A percentile compares a stretch with the other conserved stretches of the same genome.
These are phyloP conservation scores for Tolypeutes matacus DNA, from an alignment of 2,797 vertebrate species.

Conservation along the genomic window DNA sequence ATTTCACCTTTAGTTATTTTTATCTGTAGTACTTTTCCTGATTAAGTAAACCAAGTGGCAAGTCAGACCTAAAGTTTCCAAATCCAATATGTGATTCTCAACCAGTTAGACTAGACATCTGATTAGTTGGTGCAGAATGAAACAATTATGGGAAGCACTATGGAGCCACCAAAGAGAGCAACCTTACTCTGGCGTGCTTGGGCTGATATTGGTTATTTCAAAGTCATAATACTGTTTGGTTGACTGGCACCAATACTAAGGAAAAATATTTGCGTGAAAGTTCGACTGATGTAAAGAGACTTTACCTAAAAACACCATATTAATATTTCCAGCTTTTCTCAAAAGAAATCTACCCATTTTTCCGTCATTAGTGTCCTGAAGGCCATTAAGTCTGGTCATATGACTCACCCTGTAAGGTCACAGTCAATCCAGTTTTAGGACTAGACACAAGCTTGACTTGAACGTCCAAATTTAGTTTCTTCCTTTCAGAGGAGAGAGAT, in stretches of 20 bases:
- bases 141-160: conserved; percentile 70
- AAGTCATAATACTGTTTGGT: conserved; percentile 81
- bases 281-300: conserved; percentile 70
- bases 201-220: conserved; percentile 64
- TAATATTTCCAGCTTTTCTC: conserved; percentile 66
- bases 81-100: conserved; percentile 77
- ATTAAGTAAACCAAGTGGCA: conserved; percentile 68
- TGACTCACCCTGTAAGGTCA: conserved; percentile 73
- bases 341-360: conserved; percentile 57
- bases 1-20: conserved; percentile 70
- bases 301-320: conserved; percentile 30
- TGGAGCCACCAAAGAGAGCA: conserved; percentile 78
- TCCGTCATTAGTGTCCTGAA: conserved; percentile 46
- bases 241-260: conserved; percentile 77
- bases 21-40: conserved; percentile 63
- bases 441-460: conserved; percentile 71
- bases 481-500: conserved; percentile 72
- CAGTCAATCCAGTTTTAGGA: conserved; percentile 77
- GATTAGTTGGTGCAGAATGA: conserved; percentile 77
- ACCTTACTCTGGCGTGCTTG: conserved; percentile 75
- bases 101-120: conserved; percentile 81
- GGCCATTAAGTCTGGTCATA: conserved; percentile 70
- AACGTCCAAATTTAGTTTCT: conserved; percentile 81
- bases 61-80: conserved; percentile 81
- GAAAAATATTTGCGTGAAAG: conserved; percentile 79